A percentile compares a stretch with the other conserved stretches of the same genome.
phyloP scores from a whole-genome alignment of 1,140 invertebrate species.

The Coenobita brevimanus region DNA sequence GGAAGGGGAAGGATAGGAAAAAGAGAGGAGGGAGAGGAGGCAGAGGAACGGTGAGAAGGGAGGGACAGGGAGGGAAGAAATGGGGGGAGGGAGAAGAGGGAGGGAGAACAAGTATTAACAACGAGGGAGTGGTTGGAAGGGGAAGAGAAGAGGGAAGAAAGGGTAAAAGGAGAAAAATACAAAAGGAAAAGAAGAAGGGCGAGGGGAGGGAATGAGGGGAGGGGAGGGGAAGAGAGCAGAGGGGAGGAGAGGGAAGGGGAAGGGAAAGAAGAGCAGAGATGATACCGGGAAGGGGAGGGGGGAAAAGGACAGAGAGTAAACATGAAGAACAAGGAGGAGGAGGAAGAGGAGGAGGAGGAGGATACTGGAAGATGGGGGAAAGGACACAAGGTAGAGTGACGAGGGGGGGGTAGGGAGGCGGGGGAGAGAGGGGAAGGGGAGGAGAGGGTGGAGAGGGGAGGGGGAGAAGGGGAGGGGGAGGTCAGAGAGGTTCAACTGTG shows the following conservation, averaged over 20 bases:
- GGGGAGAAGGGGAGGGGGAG: neutral
- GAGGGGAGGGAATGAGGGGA: neutral
- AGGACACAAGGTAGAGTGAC: neutral
- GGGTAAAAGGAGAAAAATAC: neutral
- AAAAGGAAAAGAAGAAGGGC: neutral
- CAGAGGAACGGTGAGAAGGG: neutral
- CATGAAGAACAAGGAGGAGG: neutral
- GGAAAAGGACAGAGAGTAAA: neutral
- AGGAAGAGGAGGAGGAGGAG: constrained; percentile 1
- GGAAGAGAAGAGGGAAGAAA: neutral
- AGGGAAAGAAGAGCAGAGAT: neutral
- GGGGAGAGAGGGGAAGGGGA: neutral
- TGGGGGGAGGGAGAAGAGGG: neutral
- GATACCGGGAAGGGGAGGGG: neutral
- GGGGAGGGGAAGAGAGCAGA: neutral
- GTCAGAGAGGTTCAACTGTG: too few relatives aligned
- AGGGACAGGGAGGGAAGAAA: neutral
- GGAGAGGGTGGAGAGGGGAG: neutral
- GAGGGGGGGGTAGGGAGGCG: neutral
- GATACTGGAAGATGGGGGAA: neutral
- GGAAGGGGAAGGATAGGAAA: neutral
- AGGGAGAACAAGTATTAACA: neutral
- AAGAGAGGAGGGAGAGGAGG: too few relatives aligned
- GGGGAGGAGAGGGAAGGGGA: neutral
- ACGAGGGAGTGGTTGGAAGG: neutral